Base-by-base conservation (phyloP, 2,797 vertebrate species). In the Eupleurogrammus muticus region DNA sequence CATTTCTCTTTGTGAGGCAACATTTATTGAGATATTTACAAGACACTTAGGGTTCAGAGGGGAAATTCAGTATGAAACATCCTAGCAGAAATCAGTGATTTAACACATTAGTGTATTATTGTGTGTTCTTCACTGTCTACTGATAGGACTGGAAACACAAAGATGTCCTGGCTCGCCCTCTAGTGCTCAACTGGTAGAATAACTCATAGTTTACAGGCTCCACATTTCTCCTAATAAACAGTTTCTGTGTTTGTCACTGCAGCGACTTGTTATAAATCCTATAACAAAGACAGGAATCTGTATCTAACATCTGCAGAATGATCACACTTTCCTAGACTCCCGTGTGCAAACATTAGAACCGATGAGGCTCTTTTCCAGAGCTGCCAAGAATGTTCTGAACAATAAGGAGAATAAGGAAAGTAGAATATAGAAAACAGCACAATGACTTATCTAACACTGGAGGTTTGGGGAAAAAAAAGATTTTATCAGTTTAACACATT, bases 151-250 rank as follows among this genome's bases (percentile, higher is more conserved):
- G 3, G 17, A 1, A 19, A 32, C 32, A 50, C 9, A 59, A 50
- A 24, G n/a, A 6, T 1, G 19, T 63, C 62, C 44, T 47, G 35
- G 52, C 78, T 1, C 55, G 0, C 74, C 79, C 66, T 57, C 83
- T 66, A 32, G 73, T 85, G 90, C 80, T 44, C 52, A 23, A 3
- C 1, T 38, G 17, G 0, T 23, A 1, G 44, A 19, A 5, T 5
- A 13, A 35, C 11, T 12, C 12, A 10, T n/a, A 5, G 1, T 44
- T 17, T 34, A 16, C 12, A 1, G 17, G 1, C 8, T 4, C 14
- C 16, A 42, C 40, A 42, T 2, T 42, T 42, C 17, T 42, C 14
- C 16, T 2, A 2, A 7, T 44, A 44, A 44, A 44, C 40, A 1
- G 3, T 28, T 28, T 28, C 28, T 28, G 28, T 17, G 16, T 5